These are phyloP conservation scores for Lutjanus argentimaculatus DNA, from an alignment of 2,797 vertebrate genomes.

Conservation along the genomic window DNA sequence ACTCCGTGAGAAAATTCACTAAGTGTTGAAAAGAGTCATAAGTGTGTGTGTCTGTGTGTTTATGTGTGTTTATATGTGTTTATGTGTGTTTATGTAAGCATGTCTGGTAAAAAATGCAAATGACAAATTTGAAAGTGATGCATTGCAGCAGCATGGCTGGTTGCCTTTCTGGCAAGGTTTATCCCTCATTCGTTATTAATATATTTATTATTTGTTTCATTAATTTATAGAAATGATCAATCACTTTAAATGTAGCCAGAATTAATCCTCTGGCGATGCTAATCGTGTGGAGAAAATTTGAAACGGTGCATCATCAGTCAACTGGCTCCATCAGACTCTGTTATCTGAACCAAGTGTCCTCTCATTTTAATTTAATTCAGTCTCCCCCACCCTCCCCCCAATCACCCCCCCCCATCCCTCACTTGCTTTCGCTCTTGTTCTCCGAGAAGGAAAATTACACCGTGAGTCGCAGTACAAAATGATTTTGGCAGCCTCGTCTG, in stretches of 20 bases:
- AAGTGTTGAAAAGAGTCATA: conserved; percentile 23
- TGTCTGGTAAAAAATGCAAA: conserved; percentile 44
- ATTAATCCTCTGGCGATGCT: conserved; percentile 75
- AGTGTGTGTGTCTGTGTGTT: not conserved
- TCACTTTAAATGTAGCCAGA: conserved; percentile 67
- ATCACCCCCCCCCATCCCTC: not conserved
- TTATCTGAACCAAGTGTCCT: conserved; percentile 74
- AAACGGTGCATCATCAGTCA: conserved; percentile 77
- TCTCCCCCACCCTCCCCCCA: not conserved
- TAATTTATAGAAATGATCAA: conserved; percentile 74
- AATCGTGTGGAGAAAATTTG: conserved; percentile 75
- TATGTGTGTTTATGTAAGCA: conserved; percentile 25
- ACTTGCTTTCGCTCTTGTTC: conserved; percentile 36
- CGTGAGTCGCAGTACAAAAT: conserved; percentile 39
- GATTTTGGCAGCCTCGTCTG: conserved; percentile 49
- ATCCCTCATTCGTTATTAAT: conserved; percentile 73
- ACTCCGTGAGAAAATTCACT: conserved; percentile 16
- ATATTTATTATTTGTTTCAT: conserved; percentile 79
- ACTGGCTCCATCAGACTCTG: conserved; percentile 65
- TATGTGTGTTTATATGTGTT: conserved; percentile 14
- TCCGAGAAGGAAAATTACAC: conserved; percentile 57
- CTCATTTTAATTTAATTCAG: conserved; percentile 72
- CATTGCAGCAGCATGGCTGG: conserved; percentile 62
- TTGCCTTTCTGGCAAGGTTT: conserved; percentile 59
- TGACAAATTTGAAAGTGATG: conserved; percentile 69